Evolutionary conservation across 2,113 vertebrate species (phyloP).

Genomic region (Emydura subglobosa): DNA sequence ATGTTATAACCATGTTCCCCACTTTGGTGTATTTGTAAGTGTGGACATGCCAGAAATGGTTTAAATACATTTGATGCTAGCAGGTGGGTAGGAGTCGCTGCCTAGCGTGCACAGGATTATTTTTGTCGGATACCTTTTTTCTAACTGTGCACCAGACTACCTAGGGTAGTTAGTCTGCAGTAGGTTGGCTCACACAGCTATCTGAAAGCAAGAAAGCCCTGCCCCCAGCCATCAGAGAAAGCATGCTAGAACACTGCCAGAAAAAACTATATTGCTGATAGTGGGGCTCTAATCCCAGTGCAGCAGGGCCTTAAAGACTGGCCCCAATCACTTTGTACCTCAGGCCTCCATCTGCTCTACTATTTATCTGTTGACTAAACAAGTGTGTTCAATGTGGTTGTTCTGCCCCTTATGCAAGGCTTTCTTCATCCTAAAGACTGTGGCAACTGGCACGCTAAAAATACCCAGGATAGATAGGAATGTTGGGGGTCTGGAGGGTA

Average conservation of each 20-base stretch:
- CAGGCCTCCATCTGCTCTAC: background rate
- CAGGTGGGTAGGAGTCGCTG: background rate
- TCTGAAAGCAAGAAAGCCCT: background rate
- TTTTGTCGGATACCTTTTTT: background rate
- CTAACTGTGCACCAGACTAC: background rate
- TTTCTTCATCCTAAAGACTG: rapidly evolving
- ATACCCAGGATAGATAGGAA: background rate
- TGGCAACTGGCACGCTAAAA: rapidly evolving
- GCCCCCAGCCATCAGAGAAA: background rate
- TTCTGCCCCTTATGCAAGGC: background rate
- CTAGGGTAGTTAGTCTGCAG: background rate
- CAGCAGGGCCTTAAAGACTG: background rate
- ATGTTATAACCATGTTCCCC: background rate
- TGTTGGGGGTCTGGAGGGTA: background rate
- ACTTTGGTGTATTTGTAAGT: background rate
- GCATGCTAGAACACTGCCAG: background rate
- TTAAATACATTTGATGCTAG: background rate
- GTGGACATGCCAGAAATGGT: background rate
- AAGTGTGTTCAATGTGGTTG: rapidly evolving
- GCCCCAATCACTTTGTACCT: background rate
- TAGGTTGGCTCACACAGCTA: background rate
- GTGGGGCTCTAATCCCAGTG: background rate
- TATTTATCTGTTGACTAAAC: background rate
- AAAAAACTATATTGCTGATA: background rate
- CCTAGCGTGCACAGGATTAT: background rate